Evolutionary conservation across 2,113 vertebrate genomes (phyloP).

Genomic region (Leucopsar rothschildi): DNA sequence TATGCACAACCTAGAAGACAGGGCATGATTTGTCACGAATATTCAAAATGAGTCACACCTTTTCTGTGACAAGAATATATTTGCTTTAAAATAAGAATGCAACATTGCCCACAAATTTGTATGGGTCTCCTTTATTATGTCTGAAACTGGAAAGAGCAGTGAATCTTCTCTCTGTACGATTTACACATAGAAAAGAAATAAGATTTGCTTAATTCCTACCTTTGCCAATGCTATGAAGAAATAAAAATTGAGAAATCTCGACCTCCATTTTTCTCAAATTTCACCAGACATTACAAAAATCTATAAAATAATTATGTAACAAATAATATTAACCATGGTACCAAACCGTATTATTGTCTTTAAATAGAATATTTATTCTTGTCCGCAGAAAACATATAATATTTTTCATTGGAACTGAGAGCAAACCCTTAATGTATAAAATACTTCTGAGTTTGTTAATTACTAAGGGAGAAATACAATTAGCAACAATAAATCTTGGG

Average conservation of each 20-base stretch:
- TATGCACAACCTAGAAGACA: background rate
- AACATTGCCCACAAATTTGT: background rate
- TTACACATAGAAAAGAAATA: background rate
- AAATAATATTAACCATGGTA: background rate
- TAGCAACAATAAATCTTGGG: conserved; percentile 17
- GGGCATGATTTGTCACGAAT: background rate
- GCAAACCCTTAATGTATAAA: background rate
- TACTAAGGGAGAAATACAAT: conserved; percentile 2
- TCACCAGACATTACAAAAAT: background rate
- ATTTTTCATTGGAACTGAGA: background rate
- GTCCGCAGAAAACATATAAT: background rate
- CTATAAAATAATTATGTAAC: background rate
- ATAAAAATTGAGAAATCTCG: background rate
- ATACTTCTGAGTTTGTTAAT: conserved; percentile 28
- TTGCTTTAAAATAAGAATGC: background rate
- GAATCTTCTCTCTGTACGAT: background rate
- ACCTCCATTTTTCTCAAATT: background rate
- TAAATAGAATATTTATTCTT: background rate
- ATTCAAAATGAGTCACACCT: background rate
- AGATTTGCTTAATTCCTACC: background rate
- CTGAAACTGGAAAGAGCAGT: background rate
- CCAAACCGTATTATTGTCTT: background rate
- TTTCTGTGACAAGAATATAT: background rate
- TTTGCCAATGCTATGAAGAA: background rate
- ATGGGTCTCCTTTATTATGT: background rate